These are phyloP conservation scores for Candidula unifasciata DNA, from an alignment of 2,888 invertebrate genomes.

Conservation along the genomic window DNA sequence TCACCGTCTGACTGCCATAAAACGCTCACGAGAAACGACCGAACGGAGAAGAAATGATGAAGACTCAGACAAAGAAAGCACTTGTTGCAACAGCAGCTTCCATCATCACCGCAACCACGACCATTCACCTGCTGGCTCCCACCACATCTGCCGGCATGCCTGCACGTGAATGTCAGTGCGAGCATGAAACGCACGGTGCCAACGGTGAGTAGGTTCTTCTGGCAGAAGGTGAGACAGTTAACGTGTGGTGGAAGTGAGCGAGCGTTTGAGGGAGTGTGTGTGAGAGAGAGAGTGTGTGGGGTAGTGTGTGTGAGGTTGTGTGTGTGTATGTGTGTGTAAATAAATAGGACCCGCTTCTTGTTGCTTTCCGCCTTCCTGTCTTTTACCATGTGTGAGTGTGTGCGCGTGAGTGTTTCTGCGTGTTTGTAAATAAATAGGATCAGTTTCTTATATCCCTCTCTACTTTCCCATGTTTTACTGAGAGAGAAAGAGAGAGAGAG, in stretches of 20 bases:
- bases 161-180: constrained; percentile 17
- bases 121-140: constrained; percentile 29
- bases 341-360: too few relatives aligned
- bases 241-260: neutral
- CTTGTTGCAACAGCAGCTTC: constrained; percentile 3
- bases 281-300: constrained; percentile 24
- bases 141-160: constrained; percentile 38
- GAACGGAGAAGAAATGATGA: neutral
- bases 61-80: constrained; percentile 35
- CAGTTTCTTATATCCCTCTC: too few relatives aligned
- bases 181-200: neutral
- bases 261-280: constrained; percentile 1
- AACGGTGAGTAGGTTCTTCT: neutral
- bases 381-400: too few relatives aligned
- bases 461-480: too few relatives aligned
- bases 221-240: constrained; percentile 13
- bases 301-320: neutral
- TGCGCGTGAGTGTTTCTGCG: too few relatives aligned
- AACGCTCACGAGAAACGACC: neutral
- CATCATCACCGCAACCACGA: constrained; percentile 18
- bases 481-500: too few relatives aligned
- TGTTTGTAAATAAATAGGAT: too few relatives aligned
- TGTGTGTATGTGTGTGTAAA: too few relatives aligned
- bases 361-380: too few relatives aligned
- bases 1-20: constrained; percentile 23